Percentiles rank a stretch among this genome's conserved stretches.
phyloP scores from a whole-genome alignment of 2,888 invertebrate genomes.

The Himalopsyche tibetana region DNA sequence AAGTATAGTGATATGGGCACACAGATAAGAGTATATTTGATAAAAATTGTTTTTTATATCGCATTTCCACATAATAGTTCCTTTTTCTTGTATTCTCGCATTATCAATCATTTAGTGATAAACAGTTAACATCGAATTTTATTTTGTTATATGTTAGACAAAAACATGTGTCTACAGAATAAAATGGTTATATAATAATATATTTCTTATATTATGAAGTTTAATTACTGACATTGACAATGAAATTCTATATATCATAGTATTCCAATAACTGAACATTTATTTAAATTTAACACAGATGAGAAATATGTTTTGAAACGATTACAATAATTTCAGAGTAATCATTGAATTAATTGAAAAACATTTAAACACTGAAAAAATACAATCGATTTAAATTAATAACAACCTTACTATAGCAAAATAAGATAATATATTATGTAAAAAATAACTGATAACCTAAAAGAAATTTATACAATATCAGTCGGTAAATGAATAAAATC shows the following conservation, averaged over 20 bases:
- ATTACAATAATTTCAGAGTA: neutral
- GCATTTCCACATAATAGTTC: too few relatives aligned
- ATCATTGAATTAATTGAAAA: neutral
- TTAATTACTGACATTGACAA: too few relatives aligned
- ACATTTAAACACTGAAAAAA: neutral
- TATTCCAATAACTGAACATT: neutral
- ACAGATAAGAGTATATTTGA: too few relatives aligned
- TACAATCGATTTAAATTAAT: neutral
- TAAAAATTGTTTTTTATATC: too few relatives aligned
- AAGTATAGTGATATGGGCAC: too few relatives aligned
- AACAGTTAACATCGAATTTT: too few relatives aligned
- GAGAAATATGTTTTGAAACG: neutral
- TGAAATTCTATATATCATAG: neutral
- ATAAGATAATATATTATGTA: neutral
- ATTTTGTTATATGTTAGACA: too few relatives aligned
- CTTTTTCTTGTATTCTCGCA: too few relatives aligned
- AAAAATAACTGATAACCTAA: slow-evolving; percentile 13
- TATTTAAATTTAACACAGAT: neutral
- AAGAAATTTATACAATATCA: slow-evolving; percentile 25
- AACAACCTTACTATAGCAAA: neutral
- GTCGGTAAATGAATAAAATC: slow-evolving; percentile 26
- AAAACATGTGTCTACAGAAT: too few relatives aligned
- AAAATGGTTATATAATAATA: too few relatives aligned
- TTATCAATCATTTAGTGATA: too few relatives aligned
- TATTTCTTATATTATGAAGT: too few relatives aligned